Evolutionary conservation across 2,888 invertebrate genomes (phyloP), one percentile per base, ranked within the genome.

Genomic region (Chrysina gloriosa): DNA sequence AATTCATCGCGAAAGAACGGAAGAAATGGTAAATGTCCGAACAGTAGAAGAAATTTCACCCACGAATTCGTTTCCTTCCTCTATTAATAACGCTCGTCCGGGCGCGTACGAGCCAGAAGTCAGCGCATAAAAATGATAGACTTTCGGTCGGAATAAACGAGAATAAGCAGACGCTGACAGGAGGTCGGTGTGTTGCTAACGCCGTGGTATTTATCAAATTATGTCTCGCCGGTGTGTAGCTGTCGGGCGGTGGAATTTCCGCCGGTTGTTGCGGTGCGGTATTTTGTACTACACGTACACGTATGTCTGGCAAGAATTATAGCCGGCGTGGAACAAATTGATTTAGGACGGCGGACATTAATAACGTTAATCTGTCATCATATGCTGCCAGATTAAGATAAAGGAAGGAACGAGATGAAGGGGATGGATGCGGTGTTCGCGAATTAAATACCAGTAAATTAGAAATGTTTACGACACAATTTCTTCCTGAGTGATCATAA

Each of bases 181-280:
- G 25, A 48, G 25, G 48, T 48, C 23, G 48, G 36, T 36, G 11
- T n/a, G 36, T 36, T 14, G 14, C 14, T 36, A 36, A 11, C 11
- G 2, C 11, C 36, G 36, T 11, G 36, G 23, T 48, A 48, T 48
- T 48, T 48, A 48, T 48, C 48, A 48, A 48, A 21, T 48, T 48
- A 11, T 36, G 36, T 36, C 14, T 36, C n/a, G n/a, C n/a, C n/a
- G n/a, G n/a, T n/a, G n/a, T 36, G 36, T 36, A 36, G 36, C 36
- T n/a, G n/a, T n/a, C n/a, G 4, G 14, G 36, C 14, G 4, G 29
- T 5, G 29, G 29, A 29, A 7, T 29, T 7, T 7, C 14, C n/a
- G 36, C n/a, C 36, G 6, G 2, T 9, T 9, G 36, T 9, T 36
- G 14, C 4, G 14, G 9, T n/a, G 4, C 5, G n/a, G 36, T 36